phyloP scores from a whole-genome alignment of 2,888 invertebrate species.

The Hypselothyrea guttata region DNA sequence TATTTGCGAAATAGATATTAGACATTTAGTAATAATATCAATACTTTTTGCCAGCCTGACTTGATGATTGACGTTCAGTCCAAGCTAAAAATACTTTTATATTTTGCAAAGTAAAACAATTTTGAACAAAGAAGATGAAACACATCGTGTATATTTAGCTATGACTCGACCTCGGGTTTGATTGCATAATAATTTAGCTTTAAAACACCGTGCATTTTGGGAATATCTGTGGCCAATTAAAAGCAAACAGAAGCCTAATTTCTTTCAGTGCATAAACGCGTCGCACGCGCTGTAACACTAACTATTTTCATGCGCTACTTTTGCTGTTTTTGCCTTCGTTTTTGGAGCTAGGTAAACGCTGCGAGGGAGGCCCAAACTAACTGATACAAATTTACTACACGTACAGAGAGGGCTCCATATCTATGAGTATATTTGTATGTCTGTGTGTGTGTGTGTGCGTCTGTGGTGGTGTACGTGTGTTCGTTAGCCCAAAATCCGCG shows the following conservation, averaged over 20 bases:
- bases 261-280: conserved; percentile 33
- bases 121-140: too few relatives aligned
- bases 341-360: conserved; percentile 40
- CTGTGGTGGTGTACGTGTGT: conserved; percentile 59
- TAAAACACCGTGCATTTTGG: too few relatives aligned
- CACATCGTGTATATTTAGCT: too few relatives aligned
- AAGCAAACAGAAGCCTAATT: conserved; percentile 6
- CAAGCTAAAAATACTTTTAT: too few relatives aligned
- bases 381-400: conserved; percentile 77
- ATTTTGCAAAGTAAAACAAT: too few relatives aligned
- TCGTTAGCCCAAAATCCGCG: conserved; percentile 75
- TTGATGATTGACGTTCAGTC: too few relatives aligned
- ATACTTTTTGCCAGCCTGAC: too few relatives aligned
- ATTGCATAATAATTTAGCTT: too few relatives aligned
- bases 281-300: conserved; percentile 34
- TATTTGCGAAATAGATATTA: too few relatives aligned
- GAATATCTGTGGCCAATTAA: too few relatives aligned
- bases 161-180: too few relatives aligned
- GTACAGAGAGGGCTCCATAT: conserved; percentile 48
- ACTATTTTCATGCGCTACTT: conserved; percentile 30
- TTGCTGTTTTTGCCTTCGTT: neutral
- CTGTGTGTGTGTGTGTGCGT: conserved; percentile 13
- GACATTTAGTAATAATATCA: too few relatives aligned
- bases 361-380: conserved; percentile 49
- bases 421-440: conserved; percentile 12